Evolutionary conservation across 2,888 invertebrate species (phyloP).

Genomic region (Orchesella flavescens): DNA sequence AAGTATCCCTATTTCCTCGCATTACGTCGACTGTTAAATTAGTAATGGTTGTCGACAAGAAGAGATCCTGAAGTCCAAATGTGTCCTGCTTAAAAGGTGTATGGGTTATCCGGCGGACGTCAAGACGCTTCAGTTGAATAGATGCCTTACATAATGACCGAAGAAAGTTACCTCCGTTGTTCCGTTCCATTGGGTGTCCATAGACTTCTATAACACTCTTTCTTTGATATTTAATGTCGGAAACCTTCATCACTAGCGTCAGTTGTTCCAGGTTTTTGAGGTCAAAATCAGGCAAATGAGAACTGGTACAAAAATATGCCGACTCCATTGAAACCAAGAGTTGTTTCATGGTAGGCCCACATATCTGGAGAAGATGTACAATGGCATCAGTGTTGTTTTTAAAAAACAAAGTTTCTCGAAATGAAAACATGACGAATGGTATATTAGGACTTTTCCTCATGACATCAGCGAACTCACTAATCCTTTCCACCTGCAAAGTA

Average conservation of each 20-base stretch:
- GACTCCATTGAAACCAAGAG: slow-evolving; percentile 53
- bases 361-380: slow-evolving; percentile 36
- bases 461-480: slow-evolving; percentile 6
- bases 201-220: slow-evolving; percentile 46
- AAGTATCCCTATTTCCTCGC: slow-evolving; percentile 37
- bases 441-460: slow-evolving; percentile 43
- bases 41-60: slow-evolving; percentile 41
- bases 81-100: slow-evolving; percentile 46
- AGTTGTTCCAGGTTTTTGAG: slow-evolving; percentile 34
- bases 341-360: slow-evolving; percentile 52
- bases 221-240: slow-evolving; percentile 50
- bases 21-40: slow-evolving; percentile 47
- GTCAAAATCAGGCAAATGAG: slow-evolving; percentile 37
- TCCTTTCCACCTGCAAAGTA: slow-evolving; percentile 36
- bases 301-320: slow-evolving; percentile 46
- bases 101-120: slow-evolving; percentile 53
- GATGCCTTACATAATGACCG: slow-evolving; percentile 50
- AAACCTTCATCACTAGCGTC: slow-evolving; percentile 52
- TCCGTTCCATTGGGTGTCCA: slow-evolving; percentile 49
- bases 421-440: slow-evolving; percentile 47
- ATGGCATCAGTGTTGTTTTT: slow-evolving; percentile 21
- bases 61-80: slow-evolving; percentile 57
- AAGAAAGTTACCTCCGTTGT: slow-evolving; percentile 44
- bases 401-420: slow-evolving; percentile 33
- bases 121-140: slow-evolving; percentile 17